Conservation (phyloP, 2,113 vertebrate genomes). For the Peromyscus leucopus region DNA sequence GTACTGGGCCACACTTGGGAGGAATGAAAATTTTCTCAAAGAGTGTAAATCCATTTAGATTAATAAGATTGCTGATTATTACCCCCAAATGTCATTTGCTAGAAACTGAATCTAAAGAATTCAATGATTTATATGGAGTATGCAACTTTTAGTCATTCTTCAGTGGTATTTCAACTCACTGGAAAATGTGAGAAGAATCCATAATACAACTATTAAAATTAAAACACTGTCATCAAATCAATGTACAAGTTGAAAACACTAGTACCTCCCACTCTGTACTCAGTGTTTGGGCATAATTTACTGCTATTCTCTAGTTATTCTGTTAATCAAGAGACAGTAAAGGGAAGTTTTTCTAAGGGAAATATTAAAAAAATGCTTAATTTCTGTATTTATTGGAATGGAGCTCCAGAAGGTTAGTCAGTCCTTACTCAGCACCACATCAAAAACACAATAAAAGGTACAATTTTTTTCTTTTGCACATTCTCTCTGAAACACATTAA, state of each 20-base stretch:
- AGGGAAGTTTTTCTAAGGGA: neutral
- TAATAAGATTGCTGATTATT: neutral
- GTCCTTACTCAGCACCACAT: neutral
- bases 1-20: neutral
- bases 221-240: constrained; percentile 35
- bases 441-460: neutral
- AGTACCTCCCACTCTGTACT: neutral
- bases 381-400: neutral
- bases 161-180: neutral
- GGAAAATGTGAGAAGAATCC: neutral
- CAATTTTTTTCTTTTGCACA: neutral
- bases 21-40: neutral
- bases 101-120: constrained; percentile 27
- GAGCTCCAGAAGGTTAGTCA: neutral
- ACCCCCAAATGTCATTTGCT: neutral
- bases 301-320: neutral
- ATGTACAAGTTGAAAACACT: neutral
- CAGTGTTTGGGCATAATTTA: neutral
- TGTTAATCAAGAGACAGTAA: neutral
- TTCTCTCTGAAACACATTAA: neutral
- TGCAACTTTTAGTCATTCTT: neutral
- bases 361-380: neutral
- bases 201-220: constrained; percentile 7
- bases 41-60: neutral
- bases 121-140: neutral